These are phyloP conservation scores for Tigriopus californicus DNA, from an alignment of 2,888 invertebrate species.

Conservation along the genomic window DNA sequence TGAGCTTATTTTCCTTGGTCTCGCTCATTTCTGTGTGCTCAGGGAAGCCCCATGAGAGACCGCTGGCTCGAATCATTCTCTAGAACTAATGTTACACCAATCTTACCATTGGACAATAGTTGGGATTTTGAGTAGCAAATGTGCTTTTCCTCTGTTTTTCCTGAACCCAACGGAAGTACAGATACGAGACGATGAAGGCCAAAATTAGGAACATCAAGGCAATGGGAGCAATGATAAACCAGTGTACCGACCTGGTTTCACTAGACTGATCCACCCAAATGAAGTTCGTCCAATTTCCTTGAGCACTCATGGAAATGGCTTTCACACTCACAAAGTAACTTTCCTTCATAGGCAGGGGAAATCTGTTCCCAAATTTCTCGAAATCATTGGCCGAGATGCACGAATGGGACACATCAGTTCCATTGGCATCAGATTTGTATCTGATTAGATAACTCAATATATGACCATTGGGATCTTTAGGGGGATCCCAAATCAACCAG, in stretches of 20 bases:
- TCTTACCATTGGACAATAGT: too few relatives aligned
- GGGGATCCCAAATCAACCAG: conserved; percentile 58
- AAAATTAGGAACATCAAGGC: not conserved
- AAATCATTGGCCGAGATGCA: conserved; percentile 1
- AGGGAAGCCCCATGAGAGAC: too few relatives aligned
- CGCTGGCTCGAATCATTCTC: too few relatives aligned
- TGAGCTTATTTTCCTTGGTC: too few relatives aligned
- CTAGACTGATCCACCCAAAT: not conserved
- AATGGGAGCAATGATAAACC: too few relatives aligned
- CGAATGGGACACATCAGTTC: not conserved
- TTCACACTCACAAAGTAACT: not conserved
- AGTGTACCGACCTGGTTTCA: too few relatives aligned
- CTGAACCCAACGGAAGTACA: too few relatives aligned
- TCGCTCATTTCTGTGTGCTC: too few relatives aligned
- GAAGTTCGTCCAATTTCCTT: conserved; percentile 6
- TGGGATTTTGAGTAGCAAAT: too few relatives aligned
- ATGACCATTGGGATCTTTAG: conserved; percentile 64
- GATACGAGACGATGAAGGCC: not conserved
- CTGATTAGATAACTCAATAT: conserved; percentile 53
- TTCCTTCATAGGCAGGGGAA: not conserved
- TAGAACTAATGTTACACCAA: too few relatives aligned
- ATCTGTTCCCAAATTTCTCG: not conserved
- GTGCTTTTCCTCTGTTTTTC: too few relatives aligned
- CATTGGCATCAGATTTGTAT: conserved; percentile 46
- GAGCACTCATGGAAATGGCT: conserved; percentile 4